phyloP scores from a whole-genome alignment of 2,113 vertebrate species.

The Macrotus californicus region DNA sequence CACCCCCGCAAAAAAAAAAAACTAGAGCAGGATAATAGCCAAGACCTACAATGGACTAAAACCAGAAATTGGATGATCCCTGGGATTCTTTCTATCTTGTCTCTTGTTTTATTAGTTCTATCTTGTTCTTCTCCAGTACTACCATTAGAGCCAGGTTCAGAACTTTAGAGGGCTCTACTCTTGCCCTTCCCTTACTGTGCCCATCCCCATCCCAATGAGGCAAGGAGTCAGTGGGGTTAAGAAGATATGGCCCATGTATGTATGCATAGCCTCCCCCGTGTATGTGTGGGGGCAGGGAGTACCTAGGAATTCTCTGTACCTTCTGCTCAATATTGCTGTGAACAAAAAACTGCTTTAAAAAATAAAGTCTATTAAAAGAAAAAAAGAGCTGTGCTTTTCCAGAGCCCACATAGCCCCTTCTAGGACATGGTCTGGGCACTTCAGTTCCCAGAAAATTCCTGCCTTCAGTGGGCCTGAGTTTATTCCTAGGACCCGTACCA shows the following conservation, averaged over 20 bases:
- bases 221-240: background rate
- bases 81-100: background rate
- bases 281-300: background rate
- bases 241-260: background rate
- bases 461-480: background rate
- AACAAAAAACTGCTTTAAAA: background rate
- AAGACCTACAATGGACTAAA: background rate
- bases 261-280: background rate
- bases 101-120: background rate
- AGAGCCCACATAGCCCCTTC: background rate
- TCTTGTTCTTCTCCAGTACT: background rate
- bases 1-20: background rate
- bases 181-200: background rate
- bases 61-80: background rate
- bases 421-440: background rate
- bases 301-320: background rate
- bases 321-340: background rate
- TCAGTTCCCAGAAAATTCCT: background rate
- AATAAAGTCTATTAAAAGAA: background rate
- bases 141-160: background rate
- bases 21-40: background rate
- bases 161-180: background rate
- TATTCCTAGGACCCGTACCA: background rate
- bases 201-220: background rate
- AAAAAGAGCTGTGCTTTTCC: background rate